These are phyloP conservation scores for Diorhabda carinulata DNA, from an alignment of 1,140 invertebrate species.

Conservation along the genomic window DNA sequence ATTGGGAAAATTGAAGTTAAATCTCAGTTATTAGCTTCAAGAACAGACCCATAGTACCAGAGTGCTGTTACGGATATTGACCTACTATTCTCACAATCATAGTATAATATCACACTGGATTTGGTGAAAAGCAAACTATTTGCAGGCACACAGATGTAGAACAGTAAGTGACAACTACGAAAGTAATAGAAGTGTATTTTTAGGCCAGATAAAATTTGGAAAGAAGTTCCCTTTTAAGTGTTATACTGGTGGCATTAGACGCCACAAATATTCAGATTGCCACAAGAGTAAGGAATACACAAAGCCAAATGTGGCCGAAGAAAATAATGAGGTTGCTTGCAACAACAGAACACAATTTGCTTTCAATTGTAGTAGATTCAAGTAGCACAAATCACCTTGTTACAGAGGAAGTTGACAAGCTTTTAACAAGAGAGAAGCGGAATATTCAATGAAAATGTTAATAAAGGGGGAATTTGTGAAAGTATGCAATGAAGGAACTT, in stretches of 20 bases:
- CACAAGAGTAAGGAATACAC: not conserved
- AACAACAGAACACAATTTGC: not conserved
- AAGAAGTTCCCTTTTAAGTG: slow-evolving; percentile 6
- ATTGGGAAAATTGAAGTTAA: slow-evolving; percentile 5
- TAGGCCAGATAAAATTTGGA: no score
- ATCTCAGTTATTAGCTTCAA: not conserved
- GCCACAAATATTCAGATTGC: slow-evolving; percentile 11
- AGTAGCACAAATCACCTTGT: no score
- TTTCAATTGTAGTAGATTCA: no score
- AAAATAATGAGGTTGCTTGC: not conserved
- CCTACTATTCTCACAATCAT: not conserved
- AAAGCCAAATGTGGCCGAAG: slow-evolving; percentile 1
- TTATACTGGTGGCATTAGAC: not conserved
- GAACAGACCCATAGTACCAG: not conserved
- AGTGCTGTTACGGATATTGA: not conserved
- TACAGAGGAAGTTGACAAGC: no score
- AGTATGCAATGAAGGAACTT: not conserved
- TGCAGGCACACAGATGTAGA: no score
- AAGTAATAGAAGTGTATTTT: no score
- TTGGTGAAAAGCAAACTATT: slow-evolving; percentile 11
- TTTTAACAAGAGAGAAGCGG: no score
- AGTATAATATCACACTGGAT: not conserved
- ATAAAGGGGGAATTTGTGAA: no score
- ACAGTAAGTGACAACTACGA: no score
- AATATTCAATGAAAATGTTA: no score